These are phyloP conservation scores for Crocuta crocuta DNA, from an alignment of 2,113 vertebrate genomes.

Conservation along the genomic window DNA sequence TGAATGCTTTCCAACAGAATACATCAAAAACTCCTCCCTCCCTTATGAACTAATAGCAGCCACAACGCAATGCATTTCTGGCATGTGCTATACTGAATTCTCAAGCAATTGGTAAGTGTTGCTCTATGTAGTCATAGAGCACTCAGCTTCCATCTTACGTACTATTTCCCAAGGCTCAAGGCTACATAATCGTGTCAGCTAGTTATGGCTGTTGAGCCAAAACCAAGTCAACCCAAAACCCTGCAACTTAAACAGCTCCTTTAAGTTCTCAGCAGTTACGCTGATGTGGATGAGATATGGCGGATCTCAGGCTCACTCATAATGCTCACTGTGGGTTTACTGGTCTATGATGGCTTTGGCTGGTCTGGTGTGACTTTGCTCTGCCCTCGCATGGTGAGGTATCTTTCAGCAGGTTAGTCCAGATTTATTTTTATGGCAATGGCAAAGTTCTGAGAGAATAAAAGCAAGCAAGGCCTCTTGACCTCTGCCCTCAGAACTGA, in stretches of 20 bases:
- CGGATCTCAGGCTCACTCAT: background rate
- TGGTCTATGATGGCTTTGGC: background rate
- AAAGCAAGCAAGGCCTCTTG: background rate
- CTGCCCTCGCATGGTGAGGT: background rate
- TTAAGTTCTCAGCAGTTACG: background rate
- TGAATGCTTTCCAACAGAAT: conserved; percentile 19
- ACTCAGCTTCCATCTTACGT: background rate
- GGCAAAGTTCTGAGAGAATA: background rate
- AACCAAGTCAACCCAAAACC: background rate
- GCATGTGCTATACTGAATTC: background rate
- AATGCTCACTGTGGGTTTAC: background rate
- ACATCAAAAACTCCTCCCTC: background rate
- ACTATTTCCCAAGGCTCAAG: background rate
- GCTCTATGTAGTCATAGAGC: too few species aligned
- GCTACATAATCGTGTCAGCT: background rate
- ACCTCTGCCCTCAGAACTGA: background rate
- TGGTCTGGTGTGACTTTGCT: background rate
- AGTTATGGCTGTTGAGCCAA: background rate
- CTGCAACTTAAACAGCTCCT: background rate
- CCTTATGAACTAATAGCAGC: background rate
- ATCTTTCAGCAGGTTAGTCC: background rate
- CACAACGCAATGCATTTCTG: conserved; percentile 22
- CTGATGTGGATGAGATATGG: background rate
- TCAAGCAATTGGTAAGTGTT: background rate
- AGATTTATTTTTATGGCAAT: background rate